Base-by-base conservation (phyloP, 2,113 vertebrate genomes). In the Leptocoma aspasia region DNA sequence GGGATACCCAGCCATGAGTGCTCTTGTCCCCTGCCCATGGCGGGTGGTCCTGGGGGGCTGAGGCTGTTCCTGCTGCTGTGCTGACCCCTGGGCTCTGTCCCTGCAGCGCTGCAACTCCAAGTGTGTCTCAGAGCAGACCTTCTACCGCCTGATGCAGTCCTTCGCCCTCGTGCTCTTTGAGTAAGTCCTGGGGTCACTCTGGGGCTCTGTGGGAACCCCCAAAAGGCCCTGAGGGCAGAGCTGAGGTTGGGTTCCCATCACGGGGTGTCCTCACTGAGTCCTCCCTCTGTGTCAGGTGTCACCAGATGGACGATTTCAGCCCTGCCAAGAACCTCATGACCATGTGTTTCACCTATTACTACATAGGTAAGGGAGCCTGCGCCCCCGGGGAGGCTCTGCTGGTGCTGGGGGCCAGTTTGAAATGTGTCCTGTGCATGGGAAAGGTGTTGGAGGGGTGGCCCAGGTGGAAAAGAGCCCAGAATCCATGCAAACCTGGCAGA, bases 321-420 rank as follows among this genome's bases (percentile, higher is more conserved):
- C 99, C 99, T 0, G 99, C 99, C 80, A 99, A 99, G 97, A 99
- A 99, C 96, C 98, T 99, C 92, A 99, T 99, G 99, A 99, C 99
- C 57, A 99, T 99, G 99, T 99, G 99, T 82, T 99, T 99, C 97
- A 99, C 99, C 2, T 99, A 99, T 94, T 99, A 99, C 96, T 97
- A 99, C 61, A 54, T 98, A 4, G 99, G 99, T 99, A 97, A 99
- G 97, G 49, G 44, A 9, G 7, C 15, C 59, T 33, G 35, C 63
- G 1, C 2, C 15, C 27, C 4, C 1, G 2, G 3, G 35, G 39
- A 2, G 65, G 54, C 41, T 60, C 37, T 72, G 70, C n/a, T 9
- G 11, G 3, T 4, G 65, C 49, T 31, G 86, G 72, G 35, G 27
- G n/a, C 3, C 0, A 3, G 3, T 49, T 45, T 27, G 61, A 56